Evolutionary conservation across 37 sponge, comb jelly and placozoan species (phyloP), one percentile per base, ranked within the genome.

Genomic region (Corticium candelabrum): DNA sequence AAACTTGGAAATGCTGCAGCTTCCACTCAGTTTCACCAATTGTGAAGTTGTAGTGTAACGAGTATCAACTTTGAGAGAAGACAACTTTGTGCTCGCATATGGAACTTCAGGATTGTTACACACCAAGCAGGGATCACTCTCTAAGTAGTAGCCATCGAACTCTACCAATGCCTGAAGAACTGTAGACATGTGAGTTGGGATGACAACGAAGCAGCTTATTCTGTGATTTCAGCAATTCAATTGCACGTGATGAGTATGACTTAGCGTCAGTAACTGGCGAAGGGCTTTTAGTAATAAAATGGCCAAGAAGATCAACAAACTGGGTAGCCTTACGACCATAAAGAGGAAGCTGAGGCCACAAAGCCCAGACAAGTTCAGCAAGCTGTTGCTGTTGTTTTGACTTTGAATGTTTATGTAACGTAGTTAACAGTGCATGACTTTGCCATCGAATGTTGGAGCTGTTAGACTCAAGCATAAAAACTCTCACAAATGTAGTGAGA

Each of bases 91-190:
- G 40, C 39, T 33, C 81, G 77, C 69, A 70, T 74, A 85, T 15
- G 88, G 89, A n/a, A 91, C 74, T 43, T 94, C 96, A 31, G 96
- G 96, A 74, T 94, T 94, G 56, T 88, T 94, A 82, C 96, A 94
- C 31, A 94, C 86, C 3, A 91, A 87, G 79, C 96, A 94, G 0
- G 96, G 96, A 77, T 94, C 87, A 80, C 87, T 94, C 80, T 94
- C 96, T 41, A 94, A 74, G 75, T 90, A 94, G 82, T 84, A 91
- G 29, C 96, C 96, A 68, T 94, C 96, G 79, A 91, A 91, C 74
- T 94, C 91, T 30, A 94, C 92, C 34, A 94, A 34, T 0, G 74
- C 67, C 30, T 72, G 80, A 0, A 94, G 89, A 86, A 11, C 74
- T 79, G 73, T 94, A 94, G 73, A 94, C 71, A 76, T 91, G 89